Conservation (phyloP, 2,888 invertebrate genomes). For the Hemicrepidius hirtus region DNA sequence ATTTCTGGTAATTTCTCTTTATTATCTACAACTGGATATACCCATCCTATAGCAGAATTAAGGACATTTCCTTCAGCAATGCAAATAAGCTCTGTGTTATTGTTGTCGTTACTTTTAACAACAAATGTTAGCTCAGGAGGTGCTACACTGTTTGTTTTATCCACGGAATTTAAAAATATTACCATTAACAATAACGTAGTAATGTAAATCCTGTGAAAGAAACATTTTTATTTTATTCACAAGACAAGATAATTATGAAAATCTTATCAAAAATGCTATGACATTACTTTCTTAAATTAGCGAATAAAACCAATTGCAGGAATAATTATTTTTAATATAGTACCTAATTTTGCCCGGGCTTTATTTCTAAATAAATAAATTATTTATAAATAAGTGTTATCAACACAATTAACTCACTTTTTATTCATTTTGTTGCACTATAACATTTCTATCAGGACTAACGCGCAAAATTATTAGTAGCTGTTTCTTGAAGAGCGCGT, state of each 20-base stretch:
- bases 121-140: conserved; percentile 64
- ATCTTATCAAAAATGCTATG: neutral
- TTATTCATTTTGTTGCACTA: neutral
- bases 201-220: neutral
- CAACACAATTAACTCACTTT: neutral
- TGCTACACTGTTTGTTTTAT: conserved; percentile 21
- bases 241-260: neutral
- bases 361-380: neutral
- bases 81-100: conserved; percentile 62
- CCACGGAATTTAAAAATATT: conserved; percentile 20
- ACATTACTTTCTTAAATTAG: too few relatives aligned
- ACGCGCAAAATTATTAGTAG: conserved; percentile 21
- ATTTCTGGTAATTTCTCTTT: conserved; percentile 60
- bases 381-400: neutral
- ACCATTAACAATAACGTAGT: neutral
- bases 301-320: too few relatives aligned
- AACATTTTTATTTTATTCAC: neutral
- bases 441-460: conserved; percentile 1
- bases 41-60: conserved; percentile 66
- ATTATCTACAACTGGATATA: conserved; percentile 63
- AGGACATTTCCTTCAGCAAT: conserved; percentile 65
- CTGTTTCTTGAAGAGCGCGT: conserved; percentile 14
- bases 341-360: neutral
- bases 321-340: too few relatives aligned
- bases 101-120: conserved; percentile 58